Percentiles rank a stretch among this genome's conserved stretches.
phyloP scores from a whole-genome alignment of 2,113 vertebrate species.

The Gnathonemus echidnorhynchus region DNA sequence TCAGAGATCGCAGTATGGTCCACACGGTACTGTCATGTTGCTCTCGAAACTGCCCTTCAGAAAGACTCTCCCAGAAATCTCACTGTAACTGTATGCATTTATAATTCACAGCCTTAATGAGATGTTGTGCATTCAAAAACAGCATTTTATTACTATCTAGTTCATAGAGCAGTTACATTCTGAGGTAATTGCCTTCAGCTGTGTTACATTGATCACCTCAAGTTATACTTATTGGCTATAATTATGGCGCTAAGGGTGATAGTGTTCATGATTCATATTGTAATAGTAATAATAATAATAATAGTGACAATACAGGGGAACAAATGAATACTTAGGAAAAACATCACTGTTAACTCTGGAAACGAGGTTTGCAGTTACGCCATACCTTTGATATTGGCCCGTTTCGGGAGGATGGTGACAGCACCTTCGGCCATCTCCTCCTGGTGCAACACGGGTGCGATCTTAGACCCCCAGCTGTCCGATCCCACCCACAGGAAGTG shows the following conservation, averaged over 20 bases:
- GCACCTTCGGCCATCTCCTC: constrained; percentile 90
- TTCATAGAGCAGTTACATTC: neutral
- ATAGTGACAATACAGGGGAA: neutral
- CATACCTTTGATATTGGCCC: constrained; percentile 82
- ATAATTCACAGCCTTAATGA: neutral
- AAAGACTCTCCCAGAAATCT: neutral
- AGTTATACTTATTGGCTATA: neutral
- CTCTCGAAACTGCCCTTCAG: neutral
- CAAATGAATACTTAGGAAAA: neutral
- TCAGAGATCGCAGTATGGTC: neutral
- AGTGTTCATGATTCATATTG: neutral
- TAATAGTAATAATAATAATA: neutral
- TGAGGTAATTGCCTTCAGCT: neutral
- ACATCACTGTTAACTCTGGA: neutral
- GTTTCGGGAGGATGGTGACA: constrained; percentile 84
- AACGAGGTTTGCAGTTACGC: neutral
- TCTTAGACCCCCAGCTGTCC: constrained; percentile 95
- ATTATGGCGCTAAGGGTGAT: neutral
- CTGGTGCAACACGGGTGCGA: constrained; percentile 77
- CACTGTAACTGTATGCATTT: neutral
- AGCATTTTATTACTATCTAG: neutral
- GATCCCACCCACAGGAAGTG: constrained; percentile 98
- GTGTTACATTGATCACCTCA: neutral
- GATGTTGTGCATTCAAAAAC: neutral
- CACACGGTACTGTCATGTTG: neutral